Percentiles rank a stretch among this genome's conserved stretches.
phyloP scores from a whole-genome alignment of 1,140 invertebrate genomes.

The Diorhabda carinulata region DNA sequence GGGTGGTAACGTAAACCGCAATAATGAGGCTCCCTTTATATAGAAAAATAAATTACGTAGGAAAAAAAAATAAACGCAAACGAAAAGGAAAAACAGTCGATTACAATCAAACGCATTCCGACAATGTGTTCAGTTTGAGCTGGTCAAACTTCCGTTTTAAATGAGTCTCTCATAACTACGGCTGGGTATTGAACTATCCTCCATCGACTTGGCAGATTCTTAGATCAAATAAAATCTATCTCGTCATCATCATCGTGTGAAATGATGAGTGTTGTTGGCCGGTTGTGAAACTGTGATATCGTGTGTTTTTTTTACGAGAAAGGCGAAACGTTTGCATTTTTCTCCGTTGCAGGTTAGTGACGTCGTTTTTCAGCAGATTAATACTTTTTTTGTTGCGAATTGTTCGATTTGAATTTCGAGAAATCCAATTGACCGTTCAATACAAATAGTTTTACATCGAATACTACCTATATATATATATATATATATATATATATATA shows the following conservation, averaged over 20 bases:
- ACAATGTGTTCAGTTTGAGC: constrained; percentile 17
- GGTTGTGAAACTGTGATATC: neutral
- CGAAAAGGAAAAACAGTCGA: constrained; percentile 5
- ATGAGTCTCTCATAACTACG: neutral
- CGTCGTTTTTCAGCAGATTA: neutral
- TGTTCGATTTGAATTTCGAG: constrained; percentile 1
- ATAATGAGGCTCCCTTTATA: neutral
- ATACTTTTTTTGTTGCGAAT: neutral
- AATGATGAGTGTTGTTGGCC: constrained; percentile 16
- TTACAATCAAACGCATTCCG: constrained; percentile 11
- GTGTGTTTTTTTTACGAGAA: neutral
- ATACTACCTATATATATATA: neutral
- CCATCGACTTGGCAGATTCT: constrained; percentile 12
- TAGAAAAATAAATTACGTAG: neutral
- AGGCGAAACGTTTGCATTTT: neutral
- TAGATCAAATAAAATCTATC: constrained; percentile 16
- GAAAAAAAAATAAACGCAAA: constrained; percentile 4
- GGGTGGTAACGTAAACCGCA: neutral
- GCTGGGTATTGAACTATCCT: constrained; percentile 17
- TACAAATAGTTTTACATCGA: neutral
- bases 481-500: too few species aligned
- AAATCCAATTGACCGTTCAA: neutral
- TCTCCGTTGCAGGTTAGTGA: neutral
- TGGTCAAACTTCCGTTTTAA: constrained; percentile 14
- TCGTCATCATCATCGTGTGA: constrained; percentile 8